Evolutionary conservation across 2,888 invertebrate species (phyloP).

Genomic region (Caenorhabditis wallacei): DNA sequence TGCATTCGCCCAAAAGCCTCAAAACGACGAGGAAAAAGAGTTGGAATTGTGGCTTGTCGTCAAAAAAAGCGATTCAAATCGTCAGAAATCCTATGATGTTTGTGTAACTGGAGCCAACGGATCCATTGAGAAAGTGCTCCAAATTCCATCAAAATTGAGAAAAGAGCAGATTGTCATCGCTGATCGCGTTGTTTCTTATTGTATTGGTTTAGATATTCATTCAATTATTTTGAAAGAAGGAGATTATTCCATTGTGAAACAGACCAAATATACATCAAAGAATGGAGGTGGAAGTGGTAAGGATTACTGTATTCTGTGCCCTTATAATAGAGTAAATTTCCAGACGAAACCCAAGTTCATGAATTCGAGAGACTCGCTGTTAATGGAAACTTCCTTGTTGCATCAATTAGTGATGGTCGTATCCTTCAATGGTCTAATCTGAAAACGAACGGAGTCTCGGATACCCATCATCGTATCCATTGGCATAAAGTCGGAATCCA

Average conservation of each 20-base stretch:
- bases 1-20: conserved; percentile 41
- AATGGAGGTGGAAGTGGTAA: conserved; percentile 24
- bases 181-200: conserved; percentile 48
- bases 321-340: neutral
- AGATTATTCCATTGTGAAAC: conserved; percentile 32
- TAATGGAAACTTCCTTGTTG: conserved; percentile 52
- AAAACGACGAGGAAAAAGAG: conserved; percentile 24
- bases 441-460: conserved; percentile 46
- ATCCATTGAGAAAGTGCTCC: conserved; percentile 51
- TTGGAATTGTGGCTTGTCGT: conserved; percentile 54
- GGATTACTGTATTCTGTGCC: neutral
- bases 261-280: conserved; percentile 35
- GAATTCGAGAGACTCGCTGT: conserved; percentile 53
- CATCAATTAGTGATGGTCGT: conserved; percentile 55
- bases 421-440: conserved; percentile 63
- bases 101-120: conserved; percentile 46
- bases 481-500: conserved; percentile 65
- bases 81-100: conserved; percentile 27
- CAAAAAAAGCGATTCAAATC: conserved; percentile 23
- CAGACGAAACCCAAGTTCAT: conserved; percentile 12
- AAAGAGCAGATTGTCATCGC: conserved; percentile 49
- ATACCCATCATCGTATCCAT: conserved; percentile 45
- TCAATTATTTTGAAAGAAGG: conserved; percentile 45
- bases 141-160: conserved; percentile 33
- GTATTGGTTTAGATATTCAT: conserved; percentile 32